Base-by-base conservation (phyloP, 2,113 vertebrate species). In the Gobio gobio region DNA sequence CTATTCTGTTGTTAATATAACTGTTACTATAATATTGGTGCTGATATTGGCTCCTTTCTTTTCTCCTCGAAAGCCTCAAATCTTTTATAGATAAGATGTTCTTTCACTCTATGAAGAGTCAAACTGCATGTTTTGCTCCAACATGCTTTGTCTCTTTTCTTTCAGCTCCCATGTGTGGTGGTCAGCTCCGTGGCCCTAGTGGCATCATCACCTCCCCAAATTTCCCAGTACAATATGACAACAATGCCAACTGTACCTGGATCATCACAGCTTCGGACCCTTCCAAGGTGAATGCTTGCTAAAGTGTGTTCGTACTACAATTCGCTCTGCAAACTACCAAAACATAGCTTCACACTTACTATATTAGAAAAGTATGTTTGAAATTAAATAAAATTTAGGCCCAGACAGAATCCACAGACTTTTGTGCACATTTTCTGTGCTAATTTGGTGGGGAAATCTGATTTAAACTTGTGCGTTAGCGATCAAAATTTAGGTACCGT, bases 221-320 rank as follows among this genome's bases (percentile, higher is more conserved):
- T 92, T 99, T 96, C 86, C 98, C 98, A 0, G 98, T 99, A 68
- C 98, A 99, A 43, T 99, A 99, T 5, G 98, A 99, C 92, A 99
- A 98, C 95, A 99, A 99, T 0, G 97, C 98, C 33, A 99, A 98
- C 93, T 99, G 98, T n/a, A 96, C 98, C 59, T 99, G 98, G 98
- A 93, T 99, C 92, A 99, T 99, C 94, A 96, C 96, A 0, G 96
- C 97, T 0, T 95, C 97, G 33, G 97, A 99, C 83, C 92, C 93
- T 0, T 94, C 96, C 78, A 99, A 99, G 98, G 98, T 99, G 94
- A 91, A n/a, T 43, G 13, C 58, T 64, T 4, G 24, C 22, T 36
- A 16, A 8, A 64, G 45, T 20, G n/a, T 75, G n/a, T 51, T 76
- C 1, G 26, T 20, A 18, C 51, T 7, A 54, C 29, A 29, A 29